Evolutionary conservation across 2,888 invertebrate genomes (phyloP), one percentile per base, ranked within the genome.

Genomic region (Acanthosepion pharaonis): DNA sequence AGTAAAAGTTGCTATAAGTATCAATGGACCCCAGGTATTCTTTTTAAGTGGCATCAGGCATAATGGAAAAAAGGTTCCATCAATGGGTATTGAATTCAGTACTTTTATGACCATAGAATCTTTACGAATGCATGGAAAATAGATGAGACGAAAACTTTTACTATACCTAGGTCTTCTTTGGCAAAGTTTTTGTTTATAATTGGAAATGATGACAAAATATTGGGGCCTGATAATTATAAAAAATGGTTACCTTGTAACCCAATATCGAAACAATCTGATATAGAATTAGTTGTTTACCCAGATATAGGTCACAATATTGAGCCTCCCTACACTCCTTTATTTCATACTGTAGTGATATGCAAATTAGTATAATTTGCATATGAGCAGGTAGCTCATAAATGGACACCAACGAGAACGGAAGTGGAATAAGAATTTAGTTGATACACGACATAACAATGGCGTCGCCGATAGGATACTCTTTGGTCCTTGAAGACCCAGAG

Each of bases 261-360:
- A 0, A 51, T 64, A n/a, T 95, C 95, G 55, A 96, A 96, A 55
- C 94, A 92, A 42, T 94, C 95, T 6, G 95, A 96, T 92, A 95
- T 95, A 91, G 95, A 95, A 20, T 91, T 96, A 5, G 93, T 95
- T 11, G 94, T 94, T 5, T 97, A 96, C 94, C 95, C 96, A n/a
- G 95, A 95, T 4, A 96, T 96, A 5, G 97, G 97, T 15, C 97
- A 97, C 95, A 95, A 97, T 5, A 94, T 97, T 18, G 97, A 97
- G 64, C 96, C 96, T 5, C 96, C 97, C 1, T 96, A 96, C 92
- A 94, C 96, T 9, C 97, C 97, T 15, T 95, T 95, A 23, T 96
- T 33, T 48, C 91, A 91, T 33, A 42, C 5, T 33, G 33, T n/a
- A n/a, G n/a, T n/a, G n/a, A n/a, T n/a, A n/a, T n/a, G n/a, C n/a